A percentile compares a stretch with the other conserved stretches of the same genome.
phyloP scores from a whole-genome alignment of 2,797 vertebrate species.

The Helarctos malayanus region DNA sequence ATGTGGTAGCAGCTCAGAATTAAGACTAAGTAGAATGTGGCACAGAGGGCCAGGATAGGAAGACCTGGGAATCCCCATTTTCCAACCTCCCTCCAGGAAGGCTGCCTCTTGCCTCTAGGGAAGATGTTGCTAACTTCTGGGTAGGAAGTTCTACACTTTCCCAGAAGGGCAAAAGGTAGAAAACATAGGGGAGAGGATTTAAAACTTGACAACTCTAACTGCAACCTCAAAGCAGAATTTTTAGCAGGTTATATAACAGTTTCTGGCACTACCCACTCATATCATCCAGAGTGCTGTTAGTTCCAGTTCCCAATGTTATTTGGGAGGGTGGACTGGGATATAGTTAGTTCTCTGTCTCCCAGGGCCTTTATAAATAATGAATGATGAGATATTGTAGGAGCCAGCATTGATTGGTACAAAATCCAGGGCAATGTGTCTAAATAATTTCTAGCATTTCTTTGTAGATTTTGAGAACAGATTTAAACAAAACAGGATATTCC shows the following conservation, averaged over 20 bases:
- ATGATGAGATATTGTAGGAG: background rate
- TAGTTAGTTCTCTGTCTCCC: background rate
- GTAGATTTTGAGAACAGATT: constrained; percentile 54
- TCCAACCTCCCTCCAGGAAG: background rate
- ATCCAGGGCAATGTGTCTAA: background rate
- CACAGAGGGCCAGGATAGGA: background rate
- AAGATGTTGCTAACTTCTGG: constrained; percentile 1
- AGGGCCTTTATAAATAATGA: constrained; percentile 41
- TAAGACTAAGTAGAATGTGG: background rate
- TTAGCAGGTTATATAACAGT: constrained; percentile 30
- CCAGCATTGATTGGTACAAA: background rate
- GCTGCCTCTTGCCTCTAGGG: background rate
- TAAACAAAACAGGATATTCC: background rate
- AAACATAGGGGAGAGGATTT: background rate
- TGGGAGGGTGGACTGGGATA: background rate
- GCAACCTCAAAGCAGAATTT: constrained; percentile 42
- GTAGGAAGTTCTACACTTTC: background rate
- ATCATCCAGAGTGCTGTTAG: constrained; percentile 40
- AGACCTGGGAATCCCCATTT: background rate
- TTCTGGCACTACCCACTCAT: constrained; percentile 24
- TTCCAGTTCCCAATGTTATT: background rate
- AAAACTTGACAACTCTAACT: constrained; percentile 15
- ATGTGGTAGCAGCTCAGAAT: background rate
- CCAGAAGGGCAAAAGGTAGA: constrained; percentile 41
- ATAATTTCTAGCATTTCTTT: constrained; percentile 32